Base-by-base conservation (phyloP, 53 echinoderm and acorn worm genomes). In the Temnopleurus reevesii region DNA sequence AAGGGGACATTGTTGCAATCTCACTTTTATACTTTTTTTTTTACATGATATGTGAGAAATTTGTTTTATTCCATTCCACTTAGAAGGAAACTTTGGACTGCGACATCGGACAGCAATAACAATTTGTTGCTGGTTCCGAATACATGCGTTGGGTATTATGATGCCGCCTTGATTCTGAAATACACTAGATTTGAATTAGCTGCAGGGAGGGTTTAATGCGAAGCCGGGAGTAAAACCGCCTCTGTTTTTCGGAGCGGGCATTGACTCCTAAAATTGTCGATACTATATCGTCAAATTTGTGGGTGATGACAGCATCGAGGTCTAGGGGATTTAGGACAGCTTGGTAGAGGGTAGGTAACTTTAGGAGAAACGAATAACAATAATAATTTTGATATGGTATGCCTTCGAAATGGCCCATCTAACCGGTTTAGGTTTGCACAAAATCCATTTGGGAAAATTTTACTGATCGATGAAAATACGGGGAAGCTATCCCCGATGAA, bases 201-300 rank as follows among this genome's bases (percentile, higher is more conserved):
- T 83, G 34, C 34, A 23, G 83, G 83, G 83, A 83, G 55, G 83
- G 83, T 55, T 83, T 83, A 54, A 19, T 4, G 1, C 19, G 83
- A 53, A 55, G 34, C 30, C 12, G 35, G 65, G 65, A 49, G 55
- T 55, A 21, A 21, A 59, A 53, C 55, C 83, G 36, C 36, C 55
- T 55, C 41, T 15, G 9, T 83, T 83, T n/a, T 55, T 23, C 18
- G 23, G 35, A 55, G 83, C 83, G 83, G 83, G 19, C 83, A 83
- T 19, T 83, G 83, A 83, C 83, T 55, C 83, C 55, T 26, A 49
- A 79, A 79, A 27, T 36, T 46, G 55, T 36, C 83, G 55, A 83
- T 83, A 83, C 36, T 83, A 55, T 83, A 53, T 83, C 83, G 56
- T 51, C 83, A 83, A 36, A 47, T 36, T 83, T 35, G 24, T 5